phyloP scores from a whole-genome alignment of 2,888 invertebrate genomes.

The Harpalus rubripes region DNA sequence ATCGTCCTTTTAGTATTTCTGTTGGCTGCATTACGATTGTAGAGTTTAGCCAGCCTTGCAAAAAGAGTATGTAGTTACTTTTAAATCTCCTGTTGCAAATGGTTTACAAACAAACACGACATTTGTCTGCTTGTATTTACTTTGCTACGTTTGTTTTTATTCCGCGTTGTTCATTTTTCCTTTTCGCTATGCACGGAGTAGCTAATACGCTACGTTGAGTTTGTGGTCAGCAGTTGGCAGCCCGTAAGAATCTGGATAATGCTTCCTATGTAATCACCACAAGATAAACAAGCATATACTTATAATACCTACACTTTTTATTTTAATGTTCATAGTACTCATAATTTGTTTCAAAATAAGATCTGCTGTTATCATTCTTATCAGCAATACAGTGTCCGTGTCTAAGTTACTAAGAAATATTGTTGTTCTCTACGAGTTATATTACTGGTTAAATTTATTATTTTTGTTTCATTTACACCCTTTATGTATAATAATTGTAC shows the following conservation, averaged over 20 bases:
- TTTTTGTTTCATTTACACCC: no score
- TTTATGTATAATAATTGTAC: no score
- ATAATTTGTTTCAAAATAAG: no score
- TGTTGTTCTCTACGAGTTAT: no score
- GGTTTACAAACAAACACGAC: conserved; percentile 5
- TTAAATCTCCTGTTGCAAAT: neutral
- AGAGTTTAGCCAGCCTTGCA: neutral
- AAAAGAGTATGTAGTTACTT: neutral
- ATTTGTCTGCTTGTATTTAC: conserved; percentile 6
- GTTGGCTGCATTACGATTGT: neutral
- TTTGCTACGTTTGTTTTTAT: neutral
- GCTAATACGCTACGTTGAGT: neutral
- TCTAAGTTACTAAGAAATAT: no score
- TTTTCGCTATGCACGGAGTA: neutral
- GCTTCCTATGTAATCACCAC: neutral
- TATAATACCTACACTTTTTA: no score
- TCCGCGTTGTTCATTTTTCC: neutral
- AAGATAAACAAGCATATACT: no score
- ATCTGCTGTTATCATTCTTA: no score
- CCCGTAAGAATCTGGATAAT: neutral
- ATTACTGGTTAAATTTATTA: no score
- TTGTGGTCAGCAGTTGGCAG: neutral
- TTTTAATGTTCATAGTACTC: no score
- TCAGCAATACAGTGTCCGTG: no score
- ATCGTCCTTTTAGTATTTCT: neutral